Evolutionary conservation across 1,140 invertebrate genomes (phyloP), one percentile per base, ranked within the genome.

Genomic region (Goniozus legneri): DNA sequence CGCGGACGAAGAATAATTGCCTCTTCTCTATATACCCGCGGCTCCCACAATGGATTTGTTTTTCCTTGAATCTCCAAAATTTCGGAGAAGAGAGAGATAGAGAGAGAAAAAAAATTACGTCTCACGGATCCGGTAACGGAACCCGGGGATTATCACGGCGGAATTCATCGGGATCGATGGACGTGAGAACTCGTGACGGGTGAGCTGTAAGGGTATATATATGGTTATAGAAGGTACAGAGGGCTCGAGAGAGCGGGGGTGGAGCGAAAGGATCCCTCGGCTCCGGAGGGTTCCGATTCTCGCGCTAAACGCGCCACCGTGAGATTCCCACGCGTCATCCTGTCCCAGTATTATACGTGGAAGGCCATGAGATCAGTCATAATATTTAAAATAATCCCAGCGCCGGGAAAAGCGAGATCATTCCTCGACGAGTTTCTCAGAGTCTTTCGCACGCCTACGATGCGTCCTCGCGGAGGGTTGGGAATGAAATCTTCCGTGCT

Each of bases 291-390:
- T n/a, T n/a, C n/a, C n/a, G n/a, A n/a, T n/a, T n/a, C n/a, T n/a
- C n/a, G n/a, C n/a, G n/a, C n/a, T n/a, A n/a, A n/a, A n/a, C n/a
- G n/a, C n/a, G n/a, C n/a, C n/a, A n/a, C n/a, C n/a, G 4, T 27
- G 14, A 52, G 54, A 64, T 71, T 71, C 67, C 67, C 68, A 71
- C 66, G 67, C 57, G 49, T 41, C 49, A 45, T 31, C 22, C 36
- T 37, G 44, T 31, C 27, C 1, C 36, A n/a, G n/a, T n/a, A 37
- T 52, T 31, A 34, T 38, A 20, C 33, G 35, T 39, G 45, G 44
- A 52, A 31, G 50, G 32, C 46, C 44, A 50, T 46, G 44, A 44
- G 54, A 43, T 57, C 35, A 50, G 61, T 55, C 56, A 54, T 59
- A 64, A 61, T 58, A 54, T 58, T 56, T 51, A 50, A 64, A 54